phyloP scores from a whole-genome alignment of 2,888 invertebrate genomes.

The Pasiphila rectangulata region DNA sequence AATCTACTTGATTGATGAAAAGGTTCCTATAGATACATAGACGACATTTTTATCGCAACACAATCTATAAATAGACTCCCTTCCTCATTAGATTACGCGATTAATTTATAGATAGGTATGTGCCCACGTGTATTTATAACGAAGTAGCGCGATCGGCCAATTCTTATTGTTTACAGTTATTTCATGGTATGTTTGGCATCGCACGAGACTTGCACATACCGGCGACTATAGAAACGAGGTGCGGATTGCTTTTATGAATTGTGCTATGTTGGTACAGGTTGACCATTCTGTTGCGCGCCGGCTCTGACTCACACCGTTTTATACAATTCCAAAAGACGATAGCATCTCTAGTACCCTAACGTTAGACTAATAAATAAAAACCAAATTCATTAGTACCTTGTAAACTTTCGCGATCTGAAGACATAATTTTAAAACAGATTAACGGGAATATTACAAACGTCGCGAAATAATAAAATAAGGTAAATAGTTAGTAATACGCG shows the following conservation, averaged over 20 bases:
- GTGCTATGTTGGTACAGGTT: slow-evolving; percentile 25
- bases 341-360: background rate
- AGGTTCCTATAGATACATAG: background rate
- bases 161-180: slow-evolving; percentile 27
- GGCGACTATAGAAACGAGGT: slow-evolving; percentile 26
- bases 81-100: slow-evolving; percentile 26
- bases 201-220: slow-evolving; percentile 24
- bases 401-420: background rate
- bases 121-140: slow-evolving; percentile 3
- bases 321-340: slow-evolving; percentile 7
- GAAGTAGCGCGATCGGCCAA: slow-evolving; percentile 17
- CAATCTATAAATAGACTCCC: slow-evolving; percentile 25
- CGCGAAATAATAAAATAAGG: too few species aligned
- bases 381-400: too few species aligned
- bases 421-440: too few species aligned
- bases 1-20: slow-evolving; percentile 3
- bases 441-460: too few species aligned
- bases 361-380: too few species aligned
- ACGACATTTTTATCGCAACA: slow-evolving; percentile 11
- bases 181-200: slow-evolving; percentile 30
- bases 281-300: slow-evolving; percentile 21
- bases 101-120: slow-evolving; percentile 15
- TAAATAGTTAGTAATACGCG: background rate
- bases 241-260: slow-evolving; percentile 17
- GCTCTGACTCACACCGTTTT: slow-evolving; percentile 9